Conservation (phyloP, 2,797 vertebrate species). For the Lemur catta region DNA sequence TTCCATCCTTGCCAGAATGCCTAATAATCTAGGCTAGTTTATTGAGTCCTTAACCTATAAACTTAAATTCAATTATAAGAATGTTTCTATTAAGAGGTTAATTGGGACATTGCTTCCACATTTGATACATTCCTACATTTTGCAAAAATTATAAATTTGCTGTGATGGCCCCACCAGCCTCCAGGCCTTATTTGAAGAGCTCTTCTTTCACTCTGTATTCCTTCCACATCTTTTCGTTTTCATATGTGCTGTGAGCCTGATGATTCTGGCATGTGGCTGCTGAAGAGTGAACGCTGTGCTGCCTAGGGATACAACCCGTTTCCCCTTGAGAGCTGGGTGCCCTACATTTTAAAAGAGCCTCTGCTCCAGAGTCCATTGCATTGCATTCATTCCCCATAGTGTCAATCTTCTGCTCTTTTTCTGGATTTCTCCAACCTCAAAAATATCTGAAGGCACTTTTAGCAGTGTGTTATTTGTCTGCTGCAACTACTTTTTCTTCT, state of each 20-base stretch:
- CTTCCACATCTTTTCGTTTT: neutral
- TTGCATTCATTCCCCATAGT: neutral
- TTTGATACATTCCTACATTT: neutral
- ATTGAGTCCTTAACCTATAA: neutral
- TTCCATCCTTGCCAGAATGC: neutral
- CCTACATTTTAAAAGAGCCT: neutral
- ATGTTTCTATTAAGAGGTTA: neutral
- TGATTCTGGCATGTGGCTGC: neutral
- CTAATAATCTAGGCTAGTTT: neutral
- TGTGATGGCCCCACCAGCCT: neutral
- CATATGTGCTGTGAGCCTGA: neutral
- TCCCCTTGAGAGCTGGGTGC: neutral
- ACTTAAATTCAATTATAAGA: constrained; percentile 6
- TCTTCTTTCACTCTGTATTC: neutral
- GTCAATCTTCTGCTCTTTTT: neutral
- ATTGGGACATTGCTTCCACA: neutral
- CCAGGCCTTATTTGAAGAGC: neutral
- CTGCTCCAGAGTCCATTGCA: neutral
- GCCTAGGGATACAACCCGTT: neutral
- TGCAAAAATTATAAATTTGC: neutral
- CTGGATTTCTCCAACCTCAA: neutral
- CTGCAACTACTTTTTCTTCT: neutral
- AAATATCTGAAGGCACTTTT: neutral
- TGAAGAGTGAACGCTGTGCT: neutral
- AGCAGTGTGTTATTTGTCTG: neutral